Conservation (phyloP, 2,888 invertebrate species). For the Chrysomela aeneicollis region DNA sequence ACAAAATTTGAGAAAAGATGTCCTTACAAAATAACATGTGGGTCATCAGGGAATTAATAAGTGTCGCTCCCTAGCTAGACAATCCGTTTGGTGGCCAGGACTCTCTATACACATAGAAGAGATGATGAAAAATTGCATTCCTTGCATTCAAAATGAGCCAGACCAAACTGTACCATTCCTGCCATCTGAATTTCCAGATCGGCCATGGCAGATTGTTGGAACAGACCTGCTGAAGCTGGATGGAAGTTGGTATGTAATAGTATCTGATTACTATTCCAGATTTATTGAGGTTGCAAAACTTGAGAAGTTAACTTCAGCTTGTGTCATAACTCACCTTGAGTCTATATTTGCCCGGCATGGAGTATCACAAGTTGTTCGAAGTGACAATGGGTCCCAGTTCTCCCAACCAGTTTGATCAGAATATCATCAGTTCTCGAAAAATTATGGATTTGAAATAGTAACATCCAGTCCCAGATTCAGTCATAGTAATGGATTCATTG, state of each 20-base stretch:
- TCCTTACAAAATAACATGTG: constrained; percentile 36
- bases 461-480: constrained; percentile 41
- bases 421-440: constrained; percentile 38
- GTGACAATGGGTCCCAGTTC: constrained; percentile 43
- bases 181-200: constrained; percentile 32
- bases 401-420: constrained; percentile 16
- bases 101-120: constrained; percentile 28
- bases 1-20: constrained; percentile 26
- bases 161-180: constrained; percentile 31
- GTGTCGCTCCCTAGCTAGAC: constrained; percentile 33
- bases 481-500: constrained; percentile 42
- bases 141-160: constrained; percentile 29
- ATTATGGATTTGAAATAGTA: constrained; percentile 36
- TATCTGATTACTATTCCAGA: constrained; percentile 39
- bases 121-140: constrained; percentile 27
- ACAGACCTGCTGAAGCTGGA: constrained; percentile 36
- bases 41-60: constrained; percentile 43
- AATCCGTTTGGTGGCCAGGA: constrained; percentile 41
- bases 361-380: constrained; percentile 38
- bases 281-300: constrained; percentile 35
- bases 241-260: constrained; percentile 32
- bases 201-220: constrained; percentile 41
- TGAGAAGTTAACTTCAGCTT: constrained; percentile 19
- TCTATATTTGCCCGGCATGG: constrained; percentile 42
- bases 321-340: constrained; percentile 27